Base-by-base conservation (phyloP, 2,113 vertebrate species). In the Anseranas semipalmata region DNA sequence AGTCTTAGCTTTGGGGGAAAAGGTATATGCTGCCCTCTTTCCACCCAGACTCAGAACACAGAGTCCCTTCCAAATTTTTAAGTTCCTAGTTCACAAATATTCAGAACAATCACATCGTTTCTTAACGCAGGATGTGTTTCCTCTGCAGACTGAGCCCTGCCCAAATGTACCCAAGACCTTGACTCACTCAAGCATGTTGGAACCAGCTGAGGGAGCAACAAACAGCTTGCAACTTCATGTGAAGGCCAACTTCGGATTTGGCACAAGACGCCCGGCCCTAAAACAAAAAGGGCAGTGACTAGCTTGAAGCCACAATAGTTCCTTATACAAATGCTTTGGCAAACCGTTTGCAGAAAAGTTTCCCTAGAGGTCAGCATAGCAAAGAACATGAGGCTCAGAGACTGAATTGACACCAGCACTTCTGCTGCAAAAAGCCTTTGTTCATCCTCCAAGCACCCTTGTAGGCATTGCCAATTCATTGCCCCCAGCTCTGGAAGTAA, bases 351-450 rank as follows among this genome's bases (percentile, higher is more conserved):
- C 81, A 46, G 32, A 46, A 66, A 70, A 28, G 12, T 75, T 87
- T 93, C 87, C 67, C 87, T 94, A 95, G 92, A 87, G 95, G 87
- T 92, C 94, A 97, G 53, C 74, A 79, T 6, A 87, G 74, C 56
- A 95, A 87, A 81, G 65, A 75, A 21, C 11, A 79, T 39, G n/a
- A 82, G 93, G 56, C 5, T 15, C 62, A 30, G 32, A 74, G 50
- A 17, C 10, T 22, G 24, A 77, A 67, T 66, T 63, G 1, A 2
- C 8, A 25, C 0, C 0, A 55, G 9, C 35, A 65, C 14, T 67
- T 30, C 56, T 53, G 24, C 37, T 73, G 35, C 16, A 81, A 71
- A 56, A 93, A 77, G 60, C 33, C 22, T 41, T 50, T 15, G 30
- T 5, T 72, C 52, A 67, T 82, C 13, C 43, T 72, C 28, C 43